Evolutionary conservation across 2,888 invertebrate species (phyloP).

Genomic region (Habrosyne pyritoides): DNA sequence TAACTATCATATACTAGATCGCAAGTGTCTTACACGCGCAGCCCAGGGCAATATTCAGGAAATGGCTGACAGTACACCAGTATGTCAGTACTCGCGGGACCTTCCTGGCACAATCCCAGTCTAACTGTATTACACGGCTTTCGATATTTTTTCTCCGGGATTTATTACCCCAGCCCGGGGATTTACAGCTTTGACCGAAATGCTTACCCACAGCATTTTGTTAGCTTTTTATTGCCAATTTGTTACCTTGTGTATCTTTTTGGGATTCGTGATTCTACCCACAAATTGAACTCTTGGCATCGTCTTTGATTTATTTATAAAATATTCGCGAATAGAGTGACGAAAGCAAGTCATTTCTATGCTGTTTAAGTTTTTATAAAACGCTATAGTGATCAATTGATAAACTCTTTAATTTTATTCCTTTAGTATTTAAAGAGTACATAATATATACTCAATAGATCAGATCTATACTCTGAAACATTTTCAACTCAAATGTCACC

Average conservation of each 20-base stretch:
- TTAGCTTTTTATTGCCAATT: constrained; percentile 81
- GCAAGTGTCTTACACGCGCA: neutral
- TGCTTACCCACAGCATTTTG: constrained; percentile 77
- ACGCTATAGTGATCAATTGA: neutral
- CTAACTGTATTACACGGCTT: constrained; percentile 72
- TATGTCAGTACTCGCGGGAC: constrained; percentile 28
- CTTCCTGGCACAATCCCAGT: constrained; percentile 43
- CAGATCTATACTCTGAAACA: too few species aligned
- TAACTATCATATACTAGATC: too few species aligned
- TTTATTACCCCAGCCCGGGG: constrained; percentile 67
- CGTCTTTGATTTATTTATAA: constrained; percentile 35
- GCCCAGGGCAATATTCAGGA: neutral
- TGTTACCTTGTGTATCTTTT: constrained; percentile 79
- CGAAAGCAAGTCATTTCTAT: neutral
- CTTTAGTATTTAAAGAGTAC: too few species aligned
- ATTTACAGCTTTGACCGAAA: constrained; percentile 80
- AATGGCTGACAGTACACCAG: neutral
- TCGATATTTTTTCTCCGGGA: constrained; percentile 72
- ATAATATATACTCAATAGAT: too few species aligned
- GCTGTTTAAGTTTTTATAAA: neutral
- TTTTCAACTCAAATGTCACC: too few species aligned
- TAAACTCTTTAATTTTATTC: neutral
- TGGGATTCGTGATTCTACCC: constrained; percentile 62
- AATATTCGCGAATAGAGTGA: constrained; percentile 17
- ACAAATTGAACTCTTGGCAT: constrained; percentile 59